These are phyloP conservation scores for Diachasma alloeum DNA, from an alignment of 1,140 invertebrate species.

Conservation along the genomic window DNA sequence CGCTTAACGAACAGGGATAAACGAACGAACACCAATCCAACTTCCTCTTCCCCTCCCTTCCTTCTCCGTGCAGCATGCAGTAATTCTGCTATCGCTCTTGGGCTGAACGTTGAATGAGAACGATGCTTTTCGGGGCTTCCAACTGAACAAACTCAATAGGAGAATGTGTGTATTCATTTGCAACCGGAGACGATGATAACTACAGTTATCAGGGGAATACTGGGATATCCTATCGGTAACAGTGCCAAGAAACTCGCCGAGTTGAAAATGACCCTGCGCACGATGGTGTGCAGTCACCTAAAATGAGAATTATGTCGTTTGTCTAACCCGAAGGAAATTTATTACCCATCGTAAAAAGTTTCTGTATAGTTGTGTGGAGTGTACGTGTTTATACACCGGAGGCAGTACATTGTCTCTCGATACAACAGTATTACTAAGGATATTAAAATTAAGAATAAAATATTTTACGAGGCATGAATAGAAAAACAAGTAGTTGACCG, in stretches of 20 bases:
- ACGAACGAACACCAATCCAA: background rate
- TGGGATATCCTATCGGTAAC: background rate
- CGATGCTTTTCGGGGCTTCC: background rate
- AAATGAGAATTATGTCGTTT: conserved; percentile 7
- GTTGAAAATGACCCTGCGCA: background rate
- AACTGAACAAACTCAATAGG: background rate
- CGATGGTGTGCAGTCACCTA: background rate
- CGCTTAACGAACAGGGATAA: background rate
- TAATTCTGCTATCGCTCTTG: background rate
- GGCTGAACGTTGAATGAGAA: background rate
- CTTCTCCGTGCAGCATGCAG: too few relatives aligned
- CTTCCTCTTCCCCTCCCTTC: background rate
- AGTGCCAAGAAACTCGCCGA: background rate
- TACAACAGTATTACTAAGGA: background rate
- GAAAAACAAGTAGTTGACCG: too few relatives aligned
- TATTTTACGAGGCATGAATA: too few relatives aligned
- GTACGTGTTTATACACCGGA: background rate
- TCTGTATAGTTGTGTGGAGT: background rate
- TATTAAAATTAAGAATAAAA: background rate
- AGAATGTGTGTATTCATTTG: background rate
- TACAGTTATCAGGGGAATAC: background rate
- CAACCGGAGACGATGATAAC: background rate
- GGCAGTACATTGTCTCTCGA: background rate
- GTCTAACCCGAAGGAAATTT: background rate
- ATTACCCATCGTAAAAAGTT: background rate